Evolutionary conservation across 2,113 vertebrate species (phyloP).

Genomic region (Myotis brandtii): DNA sequence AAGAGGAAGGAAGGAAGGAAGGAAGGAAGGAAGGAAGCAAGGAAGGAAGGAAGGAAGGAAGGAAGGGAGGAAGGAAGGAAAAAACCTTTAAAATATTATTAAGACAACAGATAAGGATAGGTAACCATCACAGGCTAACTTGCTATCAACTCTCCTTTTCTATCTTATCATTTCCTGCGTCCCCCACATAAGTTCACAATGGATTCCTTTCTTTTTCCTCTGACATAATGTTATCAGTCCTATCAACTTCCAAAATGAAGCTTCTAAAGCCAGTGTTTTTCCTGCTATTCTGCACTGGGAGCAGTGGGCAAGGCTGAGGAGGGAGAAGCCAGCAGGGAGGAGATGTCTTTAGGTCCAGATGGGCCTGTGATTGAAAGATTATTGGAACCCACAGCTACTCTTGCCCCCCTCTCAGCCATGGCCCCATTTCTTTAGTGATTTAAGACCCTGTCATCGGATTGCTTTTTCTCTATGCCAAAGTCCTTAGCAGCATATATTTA

Average conservation of each 20-base stretch:
- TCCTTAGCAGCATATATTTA: not conserved
- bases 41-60: no score
- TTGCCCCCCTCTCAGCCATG: not conserved
- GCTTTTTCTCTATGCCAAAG: not conserved
- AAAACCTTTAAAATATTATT: not conserved
- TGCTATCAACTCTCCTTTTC: not conserved
- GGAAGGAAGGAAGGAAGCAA: no score
- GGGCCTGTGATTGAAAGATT: not conserved
- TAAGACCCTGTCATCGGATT: not conserved
- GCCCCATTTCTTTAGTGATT: not conserved
- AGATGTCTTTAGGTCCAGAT: not conserved
- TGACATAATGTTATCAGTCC: not conserved
- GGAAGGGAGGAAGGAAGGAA: no score
- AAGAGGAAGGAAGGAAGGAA: no score
- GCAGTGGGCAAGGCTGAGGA: not conserved
- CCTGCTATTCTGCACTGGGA: not conserved
- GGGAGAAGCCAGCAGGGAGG: not conserved
- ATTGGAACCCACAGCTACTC: not conserved
- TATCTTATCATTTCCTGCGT: not conserved
- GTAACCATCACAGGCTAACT: not conserved
- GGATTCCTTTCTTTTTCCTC: not conserved
- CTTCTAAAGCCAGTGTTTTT: not conserved
- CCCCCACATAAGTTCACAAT: not conserved
- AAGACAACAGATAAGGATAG: not conserved
- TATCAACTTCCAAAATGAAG: not conserved